Percentiles rank a stretch among this genome's conserved stretches.
Conservation (phyloP, 2,113 vertebrate species). For the Gambusia holbrooki region DNA sequence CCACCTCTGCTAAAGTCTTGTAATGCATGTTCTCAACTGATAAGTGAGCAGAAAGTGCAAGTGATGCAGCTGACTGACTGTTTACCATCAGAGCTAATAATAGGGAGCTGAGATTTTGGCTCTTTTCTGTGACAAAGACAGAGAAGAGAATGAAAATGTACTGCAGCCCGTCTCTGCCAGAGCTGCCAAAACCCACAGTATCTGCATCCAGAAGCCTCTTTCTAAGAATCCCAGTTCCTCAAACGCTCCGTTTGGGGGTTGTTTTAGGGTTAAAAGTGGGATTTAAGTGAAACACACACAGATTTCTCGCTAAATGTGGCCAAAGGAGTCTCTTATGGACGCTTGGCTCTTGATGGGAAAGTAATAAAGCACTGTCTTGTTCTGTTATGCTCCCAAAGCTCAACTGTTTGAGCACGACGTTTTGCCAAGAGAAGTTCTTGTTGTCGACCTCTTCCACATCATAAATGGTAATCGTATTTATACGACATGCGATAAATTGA, state of each 20-base stretch:
- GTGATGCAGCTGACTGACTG: conserved; percentile 2
- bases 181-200: conserved; percentile 62
- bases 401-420: too few relatives aligned
- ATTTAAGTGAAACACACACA: conserved; percentile 10
- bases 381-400: too few relatives aligned
- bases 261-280: conserved; percentile 51
- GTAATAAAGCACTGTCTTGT: too few relatives aligned
- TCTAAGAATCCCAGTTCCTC: conserved; percentile 72
- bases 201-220: conserved; percentile 49
- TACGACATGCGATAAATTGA: conserved; percentile 6
- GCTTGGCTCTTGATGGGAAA: background rate
- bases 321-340: background rate
- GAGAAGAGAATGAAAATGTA: conserved; percentile 31
- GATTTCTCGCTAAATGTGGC: conserved; percentile 22
- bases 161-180: conserved; percentile 3
- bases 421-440: background rate
- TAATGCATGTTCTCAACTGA: background rate
- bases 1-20: background rate
- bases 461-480: conserved; percentile 25
- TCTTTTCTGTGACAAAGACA: conserved; percentile 34
- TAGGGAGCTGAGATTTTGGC: conserved; percentile 53
- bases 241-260: conserved; percentile 43
- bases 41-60: background rate
- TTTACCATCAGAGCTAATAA: conserved; percentile 55
- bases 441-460: background rate